Conservation (phyloP, 2,888 invertebrate species). For the Orgyia antiqua region DNA sequence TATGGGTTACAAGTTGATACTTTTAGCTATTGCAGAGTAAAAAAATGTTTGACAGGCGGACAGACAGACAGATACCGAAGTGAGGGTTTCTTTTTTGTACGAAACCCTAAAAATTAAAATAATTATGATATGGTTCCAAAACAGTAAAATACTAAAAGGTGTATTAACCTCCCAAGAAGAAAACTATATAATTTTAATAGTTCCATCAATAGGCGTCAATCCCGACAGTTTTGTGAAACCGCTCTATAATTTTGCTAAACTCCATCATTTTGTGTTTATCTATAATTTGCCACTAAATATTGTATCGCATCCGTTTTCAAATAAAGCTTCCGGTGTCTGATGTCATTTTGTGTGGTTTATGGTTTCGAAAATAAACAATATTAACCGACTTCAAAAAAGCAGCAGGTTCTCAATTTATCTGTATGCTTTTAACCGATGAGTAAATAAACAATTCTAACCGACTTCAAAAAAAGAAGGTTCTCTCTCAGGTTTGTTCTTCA, state of each 20-base stretch:
- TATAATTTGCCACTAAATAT: constrained; percentile 29
- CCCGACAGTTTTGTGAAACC: constrained; percentile 44
- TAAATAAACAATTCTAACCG: too few relatives aligned
- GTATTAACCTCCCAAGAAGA: constrained; percentile 38
- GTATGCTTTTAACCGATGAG: too few relatives aligned
- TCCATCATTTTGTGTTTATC: constrained; percentile 34
- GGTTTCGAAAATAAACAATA: constrained; percentile 6
- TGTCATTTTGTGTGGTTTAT: constrained; percentile 21
- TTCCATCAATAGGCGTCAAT: constrained; percentile 41
- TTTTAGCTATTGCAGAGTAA: too few relatives aligned
- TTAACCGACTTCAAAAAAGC: background rate
- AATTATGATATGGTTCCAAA: too few relatives aligned
- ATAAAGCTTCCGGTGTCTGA: constrained; percentile 19
- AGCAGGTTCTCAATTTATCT: too few relatives aligned
- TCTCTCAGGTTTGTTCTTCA: too few relatives aligned
- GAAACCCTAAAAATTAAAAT: too few relatives aligned
- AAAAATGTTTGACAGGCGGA: too few relatives aligned
- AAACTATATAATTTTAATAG: constrained; percentile 17
- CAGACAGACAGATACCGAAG: too few relatives aligned
- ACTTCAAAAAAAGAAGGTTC: too few relatives aligned
- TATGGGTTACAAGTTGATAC: too few relatives aligned
- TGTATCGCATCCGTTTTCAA: constrained; percentile 36
- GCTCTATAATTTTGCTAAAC: constrained; percentile 67
- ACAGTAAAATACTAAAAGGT: constrained; percentile 7
- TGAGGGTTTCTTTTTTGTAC: too few relatives aligned